These are phyloP conservation scores for Limanda limanda DNA, from an alignment of 2,113 vertebrate genomes.

Conservation along the genomic window DNA sequence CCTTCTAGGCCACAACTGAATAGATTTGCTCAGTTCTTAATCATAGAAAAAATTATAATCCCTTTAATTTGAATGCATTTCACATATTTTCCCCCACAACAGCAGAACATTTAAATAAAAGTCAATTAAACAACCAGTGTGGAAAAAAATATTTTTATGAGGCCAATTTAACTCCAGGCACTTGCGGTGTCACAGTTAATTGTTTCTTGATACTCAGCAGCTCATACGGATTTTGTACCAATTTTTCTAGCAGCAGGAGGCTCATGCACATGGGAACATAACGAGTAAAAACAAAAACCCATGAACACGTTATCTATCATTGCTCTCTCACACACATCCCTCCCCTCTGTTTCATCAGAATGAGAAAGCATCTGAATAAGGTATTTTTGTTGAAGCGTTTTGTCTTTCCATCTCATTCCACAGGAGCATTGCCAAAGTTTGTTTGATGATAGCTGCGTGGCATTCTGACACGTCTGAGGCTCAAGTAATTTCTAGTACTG, in stretches of 20 bases:
- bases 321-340: background rate
- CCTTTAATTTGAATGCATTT: background rate
- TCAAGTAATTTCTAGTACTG: background rate
- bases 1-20: background rate
- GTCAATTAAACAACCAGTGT: background rate
- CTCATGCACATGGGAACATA: background rate
- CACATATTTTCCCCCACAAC: background rate
- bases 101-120: background rate
- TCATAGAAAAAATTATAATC: background rate
- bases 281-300: background rate
- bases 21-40: background rate
- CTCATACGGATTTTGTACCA: background rate
- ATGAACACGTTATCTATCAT: background rate
- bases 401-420: background rate
- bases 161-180: background rate
- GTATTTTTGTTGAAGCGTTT: conserved; percentile 9
- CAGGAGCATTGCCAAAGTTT: background rate
- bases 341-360: background rate
- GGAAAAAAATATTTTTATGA: background rate
- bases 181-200: background rate
- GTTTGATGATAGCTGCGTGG: background rate
- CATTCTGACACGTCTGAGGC: background rate
- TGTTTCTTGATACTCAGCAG: background rate
- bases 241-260: background rate
- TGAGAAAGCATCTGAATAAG: background rate